A percentile compares a stretch with the other conserved stretches of the same genome.
phyloP scores from a whole-genome alignment of 1,140 invertebrate genomes.

The Drosophila kepulauana region DNA sequence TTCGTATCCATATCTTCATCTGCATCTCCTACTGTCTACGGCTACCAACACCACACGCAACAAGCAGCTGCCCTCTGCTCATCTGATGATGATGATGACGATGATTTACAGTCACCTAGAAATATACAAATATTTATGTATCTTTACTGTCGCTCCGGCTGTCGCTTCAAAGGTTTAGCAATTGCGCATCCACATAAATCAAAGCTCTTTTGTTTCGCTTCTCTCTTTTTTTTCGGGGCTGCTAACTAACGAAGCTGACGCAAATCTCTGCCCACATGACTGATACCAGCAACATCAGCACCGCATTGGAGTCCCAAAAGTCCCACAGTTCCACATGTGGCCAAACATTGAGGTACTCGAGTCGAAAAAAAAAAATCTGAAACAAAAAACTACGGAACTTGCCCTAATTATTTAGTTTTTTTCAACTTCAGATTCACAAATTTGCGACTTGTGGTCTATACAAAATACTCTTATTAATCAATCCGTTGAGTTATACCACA shows the following conservation, averaged over 20 bases:
- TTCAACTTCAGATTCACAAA: too few species aligned
- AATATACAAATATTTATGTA: constrained; percentile 30
- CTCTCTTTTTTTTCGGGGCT: neutral
- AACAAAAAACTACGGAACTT: too few species aligned
- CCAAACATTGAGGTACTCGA: neutral
- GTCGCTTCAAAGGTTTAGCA: constrained; percentile 30
- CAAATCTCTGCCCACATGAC: constrained; percentile 39
- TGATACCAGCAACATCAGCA: constrained; percentile 1
- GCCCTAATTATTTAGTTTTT: too few species aligned
- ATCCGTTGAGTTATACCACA: too few species aligned
- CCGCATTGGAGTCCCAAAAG: neutral
- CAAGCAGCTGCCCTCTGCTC: neutral
- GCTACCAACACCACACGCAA: constrained; percentile 7
- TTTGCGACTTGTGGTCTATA: too few species aligned
- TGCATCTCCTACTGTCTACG: constrained; percentile 33
- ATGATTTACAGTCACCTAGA: constrained; percentile 65
- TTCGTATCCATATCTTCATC: constrained; percentile 50
- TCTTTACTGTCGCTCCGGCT: constrained; percentile 48
- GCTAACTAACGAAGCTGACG: constrained; percentile 21
- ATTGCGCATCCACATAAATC: constrained; percentile 48
- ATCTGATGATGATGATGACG: neutral
- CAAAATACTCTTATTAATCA: too few species aligned
- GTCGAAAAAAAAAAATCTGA: neutral
- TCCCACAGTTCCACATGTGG: neutral
- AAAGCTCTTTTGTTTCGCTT: constrained; percentile 3